Evolutionary conservation across 2,113 vertebrate species (phyloP), one percentile per base, ranked within the genome.

Genomic region (Lepisosteus osseus): DNA sequence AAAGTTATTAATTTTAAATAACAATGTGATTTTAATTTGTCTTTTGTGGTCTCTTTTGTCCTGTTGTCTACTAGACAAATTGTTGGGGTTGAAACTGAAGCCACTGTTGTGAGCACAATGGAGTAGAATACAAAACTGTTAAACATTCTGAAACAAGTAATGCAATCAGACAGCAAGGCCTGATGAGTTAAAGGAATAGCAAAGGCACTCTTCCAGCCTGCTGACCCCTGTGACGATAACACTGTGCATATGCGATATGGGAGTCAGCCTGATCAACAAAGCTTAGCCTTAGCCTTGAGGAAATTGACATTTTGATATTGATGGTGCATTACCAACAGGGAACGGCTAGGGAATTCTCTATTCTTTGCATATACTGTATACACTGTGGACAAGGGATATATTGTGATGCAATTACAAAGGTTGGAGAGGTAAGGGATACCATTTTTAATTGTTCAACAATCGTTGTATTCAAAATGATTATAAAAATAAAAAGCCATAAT

Each of bases 101-200:
- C 57, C 5, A 2, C 57, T 59, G 1, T 59, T 14, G 56, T 59
- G 14, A 59, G 57, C 57, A 11, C 5, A 13, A 2, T 59, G 57
- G 57, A 13, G n/a, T 59, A n/a, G 57, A 11, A 59, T 59, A 59
- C 57, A 59, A 59, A 59, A 13, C 57, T 13, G 57, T 7, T 11
- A 59, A 59, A 3, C 57, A 59, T 59, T 59, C 57, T 2, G 6
- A 59, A 59, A 59, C 57, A 59, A 5, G 13, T 59, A 59, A 59
- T 59, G 57, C 57, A 59, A 59, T 59, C 12, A 59, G 57, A 59
- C 57, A 59, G 57, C 57, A 59, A 13, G 57, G 13, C 29, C 57
- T 59, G 57, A 59, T 59, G 57, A 59, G 12, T 59, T 59, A 59
- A 59, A 59, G 57, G 11, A 59, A 7, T 13, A 59, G 57, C 12